Percentiles rank a stretch among this genome's conserved stretches.
These are phyloP conservation scores for Ormia ochracea DNA, from an alignment of 2,888 invertebrate species.

Conservation along the genomic window DNA sequence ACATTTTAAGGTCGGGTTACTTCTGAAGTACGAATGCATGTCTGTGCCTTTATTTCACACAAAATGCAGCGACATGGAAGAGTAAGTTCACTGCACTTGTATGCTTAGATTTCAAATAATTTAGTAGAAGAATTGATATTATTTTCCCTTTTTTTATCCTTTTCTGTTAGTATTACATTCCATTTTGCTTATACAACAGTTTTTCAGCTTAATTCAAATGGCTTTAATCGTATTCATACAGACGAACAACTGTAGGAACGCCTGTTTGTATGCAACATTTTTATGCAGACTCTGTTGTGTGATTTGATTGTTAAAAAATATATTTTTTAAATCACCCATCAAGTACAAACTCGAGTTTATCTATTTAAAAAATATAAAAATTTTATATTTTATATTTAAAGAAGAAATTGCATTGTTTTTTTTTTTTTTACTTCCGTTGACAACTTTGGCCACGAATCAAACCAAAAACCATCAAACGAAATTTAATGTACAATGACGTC, in stretches of 20 bases:
- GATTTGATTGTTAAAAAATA: too few relatives aligned
- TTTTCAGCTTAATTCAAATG: constrained; percentile 51
- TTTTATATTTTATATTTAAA: too few relatives aligned
- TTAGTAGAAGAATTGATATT: constrained; percentile 50
- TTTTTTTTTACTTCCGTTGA: too few relatives aligned
- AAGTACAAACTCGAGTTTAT: too few relatives aligned
- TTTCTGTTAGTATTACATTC: constrained; percentile 20
- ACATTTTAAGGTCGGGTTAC: constrained; percentile 43
- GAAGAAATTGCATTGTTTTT: too few relatives aligned
- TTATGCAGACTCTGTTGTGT: neutral
- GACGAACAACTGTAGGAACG: neutral
- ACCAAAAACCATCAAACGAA: too few relatives aligned
- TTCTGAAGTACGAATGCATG: constrained; percentile 37
- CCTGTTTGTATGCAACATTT: neutral
- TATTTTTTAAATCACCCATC: too few relatives aligned
- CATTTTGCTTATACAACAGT: constrained; percentile 40
- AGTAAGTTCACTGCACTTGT: constrained; percentile 57
- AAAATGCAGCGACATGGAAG: constrained; percentile 55
- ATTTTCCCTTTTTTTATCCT: neutral
- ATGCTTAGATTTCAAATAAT: constrained; percentile 55
- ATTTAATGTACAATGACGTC: too few relatives aligned
- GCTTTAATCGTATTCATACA: neutral
- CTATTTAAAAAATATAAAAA: too few relatives aligned
- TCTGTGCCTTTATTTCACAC: constrained; percentile 46
- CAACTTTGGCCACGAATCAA: too few relatives aligned